Evolutionary conservation across 2,888 invertebrate species (phyloP).

Genomic region (Drosophila limbata): DNA sequence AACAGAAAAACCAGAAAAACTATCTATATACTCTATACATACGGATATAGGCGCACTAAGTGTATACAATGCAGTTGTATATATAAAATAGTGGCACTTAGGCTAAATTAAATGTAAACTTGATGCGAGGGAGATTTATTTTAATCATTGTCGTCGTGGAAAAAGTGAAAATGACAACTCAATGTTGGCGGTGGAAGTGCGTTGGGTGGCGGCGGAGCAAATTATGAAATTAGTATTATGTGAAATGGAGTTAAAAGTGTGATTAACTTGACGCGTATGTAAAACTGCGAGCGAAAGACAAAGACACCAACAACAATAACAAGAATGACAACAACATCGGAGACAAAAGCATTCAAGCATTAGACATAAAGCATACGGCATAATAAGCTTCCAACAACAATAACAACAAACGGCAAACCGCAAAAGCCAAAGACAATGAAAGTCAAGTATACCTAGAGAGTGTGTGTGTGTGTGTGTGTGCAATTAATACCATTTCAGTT

Average conservation of each 20-base stretch:
- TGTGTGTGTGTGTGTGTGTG: constrained; percentile 40
- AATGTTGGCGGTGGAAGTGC: constrained; percentile 42
- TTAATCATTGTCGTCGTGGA: constrained; percentile 38
- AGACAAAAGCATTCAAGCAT: constrained; percentile 41
- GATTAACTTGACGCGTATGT: constrained; percentile 71
- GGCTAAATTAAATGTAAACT: constrained; percentile 62
- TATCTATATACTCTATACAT: neutral
- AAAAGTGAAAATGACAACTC: constrained; percentile 52
- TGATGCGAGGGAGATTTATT: constrained; percentile 44
- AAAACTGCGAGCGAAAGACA: constrained; percentile 34
- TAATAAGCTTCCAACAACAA: constrained; percentile 56
- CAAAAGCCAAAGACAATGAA: constrained; percentile 72
- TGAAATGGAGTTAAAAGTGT: constrained; percentile 81
- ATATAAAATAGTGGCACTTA: constrained; percentile 40
- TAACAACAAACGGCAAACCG: constrained; percentile 36
- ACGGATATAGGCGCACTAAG: neutral
- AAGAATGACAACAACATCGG: neutral
- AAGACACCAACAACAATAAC: constrained; percentile 1
- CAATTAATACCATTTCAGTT: constrained; percentile 76
- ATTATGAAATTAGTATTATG: constrained; percentile 81
- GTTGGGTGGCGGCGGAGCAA: constrained; percentile 62
- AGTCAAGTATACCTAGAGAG: constrained; percentile 61
- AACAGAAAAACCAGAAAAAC: constrained; percentile 9
- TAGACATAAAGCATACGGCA: constrained; percentile 55
- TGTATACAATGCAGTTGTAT: neutral